A percentile compares a stretch with the other conserved stretches of the same genome.
Conservation (phyloP, 2,113 vertebrate species). For the Triplophysa tibetana region DNA sequence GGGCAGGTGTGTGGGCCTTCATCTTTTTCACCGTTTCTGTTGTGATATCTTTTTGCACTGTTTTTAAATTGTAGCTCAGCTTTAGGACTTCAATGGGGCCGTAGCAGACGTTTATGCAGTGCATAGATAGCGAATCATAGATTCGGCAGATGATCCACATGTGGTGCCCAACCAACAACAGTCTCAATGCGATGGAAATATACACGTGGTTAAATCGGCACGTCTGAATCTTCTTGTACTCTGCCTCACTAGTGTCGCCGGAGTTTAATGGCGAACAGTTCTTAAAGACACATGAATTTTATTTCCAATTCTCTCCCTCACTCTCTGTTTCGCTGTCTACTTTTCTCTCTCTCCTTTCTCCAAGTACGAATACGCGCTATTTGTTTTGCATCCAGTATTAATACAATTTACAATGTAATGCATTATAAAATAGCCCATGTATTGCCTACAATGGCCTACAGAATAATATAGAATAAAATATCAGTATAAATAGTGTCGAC, state of each 20-base stretch:
- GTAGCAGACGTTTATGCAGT: constrained; percentile 51
- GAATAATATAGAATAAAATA: not conserved
- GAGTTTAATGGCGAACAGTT: constrained; percentile 63
- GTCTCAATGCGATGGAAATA: constrained; percentile 63
- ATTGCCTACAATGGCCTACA: not conserved
- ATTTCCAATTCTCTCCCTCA: constrained; percentile 56
- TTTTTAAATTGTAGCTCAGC: constrained; percentile 29
- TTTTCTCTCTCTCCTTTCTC: constrained; percentile 8
- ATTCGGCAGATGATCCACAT: constrained; percentile 49
- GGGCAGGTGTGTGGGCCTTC: not conserved
- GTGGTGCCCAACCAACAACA: constrained; percentile 67
- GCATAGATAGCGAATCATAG: constrained; percentile 37
- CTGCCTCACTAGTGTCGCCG: constrained; percentile 60
- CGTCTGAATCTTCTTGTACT: constrained; percentile 57
- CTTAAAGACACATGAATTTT: constrained; percentile 73
- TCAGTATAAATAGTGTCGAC: not conserved
- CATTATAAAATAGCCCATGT: not conserved
- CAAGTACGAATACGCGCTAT: not conserved
- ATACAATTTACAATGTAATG: not conserved
- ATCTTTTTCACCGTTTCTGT: not conserved
- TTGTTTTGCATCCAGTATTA: not conserved
- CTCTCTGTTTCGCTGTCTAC: constrained; percentile 30
- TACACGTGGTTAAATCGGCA: constrained; percentile 47
- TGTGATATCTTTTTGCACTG: not conserved
- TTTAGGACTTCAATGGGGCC: constrained; percentile 41